These are phyloP conservation scores for Atta colombica DNA, from an alignment of 1,140 invertebrate species.

Conservation along the genomic window DNA sequence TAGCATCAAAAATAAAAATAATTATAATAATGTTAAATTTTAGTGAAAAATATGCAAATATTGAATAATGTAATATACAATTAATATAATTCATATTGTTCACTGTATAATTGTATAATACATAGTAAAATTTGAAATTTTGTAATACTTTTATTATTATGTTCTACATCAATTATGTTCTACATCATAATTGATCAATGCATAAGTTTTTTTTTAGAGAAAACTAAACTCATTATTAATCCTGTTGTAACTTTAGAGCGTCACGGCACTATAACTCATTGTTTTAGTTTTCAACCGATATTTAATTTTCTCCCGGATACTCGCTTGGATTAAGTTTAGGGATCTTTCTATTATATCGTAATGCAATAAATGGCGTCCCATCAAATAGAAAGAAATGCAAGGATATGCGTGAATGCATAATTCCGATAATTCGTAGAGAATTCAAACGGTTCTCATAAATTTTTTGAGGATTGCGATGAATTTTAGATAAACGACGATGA, in stretches of 20 bases:
- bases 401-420: constrained; percentile 5
- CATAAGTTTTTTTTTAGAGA: not conserved
- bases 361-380: not conserved
- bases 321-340: constrained; percentile 4
- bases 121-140: not conserved
- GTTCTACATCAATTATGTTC: not conserved
- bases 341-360: constrained; percentile 23
- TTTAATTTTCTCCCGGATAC: constrained; percentile 45
- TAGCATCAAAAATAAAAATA: not conserved
- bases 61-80: not conserved
- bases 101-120: not conserved
- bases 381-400: constrained; percentile 14
- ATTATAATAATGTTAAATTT: not conserved
- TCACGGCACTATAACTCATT: not conserved
- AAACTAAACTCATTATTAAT: not conserved
- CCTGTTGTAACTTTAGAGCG: not conserved
- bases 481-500: constrained; percentile 35
- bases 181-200: not conserved
- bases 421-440: not conserved
- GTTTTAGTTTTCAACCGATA: constrained; percentile 19
- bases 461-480: constrained; percentile 47
- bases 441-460: not conserved
- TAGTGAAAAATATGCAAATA: not conserved
- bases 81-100: not conserved
- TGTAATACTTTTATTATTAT: not conserved